Conservation (phyloP, 2,797 vertebrate species). For the Danio kyathit region DNA sequence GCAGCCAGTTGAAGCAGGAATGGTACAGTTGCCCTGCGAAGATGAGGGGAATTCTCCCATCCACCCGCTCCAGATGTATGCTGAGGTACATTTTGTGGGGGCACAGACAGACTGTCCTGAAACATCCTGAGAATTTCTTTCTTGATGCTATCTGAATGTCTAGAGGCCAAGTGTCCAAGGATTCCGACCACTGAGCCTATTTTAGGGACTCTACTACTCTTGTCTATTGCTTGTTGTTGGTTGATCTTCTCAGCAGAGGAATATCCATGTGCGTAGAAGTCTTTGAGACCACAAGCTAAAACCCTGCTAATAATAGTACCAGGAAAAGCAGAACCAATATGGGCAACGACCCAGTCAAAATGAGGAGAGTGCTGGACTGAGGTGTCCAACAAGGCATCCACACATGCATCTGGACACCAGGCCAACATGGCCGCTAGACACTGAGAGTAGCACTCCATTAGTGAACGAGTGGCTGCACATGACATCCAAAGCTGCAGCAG, state of each 20-base stretch:
- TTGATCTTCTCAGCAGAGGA: slow-evolving; percentile 56
- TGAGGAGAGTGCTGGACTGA: slow-evolving; percentile 95
- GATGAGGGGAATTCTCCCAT: slow-evolving; percentile 80
- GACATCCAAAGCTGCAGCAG: slow-evolving; percentile 95
- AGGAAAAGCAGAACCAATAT: slow-evolving; percentile 96
- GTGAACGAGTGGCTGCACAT: slow-evolving; percentile 87
- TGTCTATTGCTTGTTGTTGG: slow-evolving; percentile 67
- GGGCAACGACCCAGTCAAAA: slow-evolving; percentile 98
- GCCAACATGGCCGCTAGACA: slow-evolving; percentile 91
- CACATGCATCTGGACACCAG: slow-evolving; percentile 93
- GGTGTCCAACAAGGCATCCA: slow-evolving; percentile 91
- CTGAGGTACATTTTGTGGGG: slow-evolving; percentile 73
- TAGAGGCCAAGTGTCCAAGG: slow-evolving; percentile 88
- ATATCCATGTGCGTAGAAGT: slow-evolving; percentile 89
- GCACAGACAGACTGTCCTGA: slow-evolving; percentile 86
- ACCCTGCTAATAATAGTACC: slow-evolving; percentile 95
- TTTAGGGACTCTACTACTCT: slow-evolving; percentile 87
- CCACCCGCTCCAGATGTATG: slow-evolving; percentile 72
- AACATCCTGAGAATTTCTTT: slow-evolving; percentile 94
- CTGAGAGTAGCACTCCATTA: slow-evolving; percentile 95
- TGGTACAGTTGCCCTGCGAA: slow-evolving; percentile 87
- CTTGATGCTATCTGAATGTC: slow-evolving; percentile 92
- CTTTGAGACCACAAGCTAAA: slow-evolving; percentile 92
- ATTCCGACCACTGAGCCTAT: slow-evolving; percentile 96
- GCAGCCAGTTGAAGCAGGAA: slow-evolving; percentile 93